These are phyloP conservation scores for Cathartes aura DNA, from an alignment of 2,113 vertebrate species.

Conservation along the genomic window DNA sequence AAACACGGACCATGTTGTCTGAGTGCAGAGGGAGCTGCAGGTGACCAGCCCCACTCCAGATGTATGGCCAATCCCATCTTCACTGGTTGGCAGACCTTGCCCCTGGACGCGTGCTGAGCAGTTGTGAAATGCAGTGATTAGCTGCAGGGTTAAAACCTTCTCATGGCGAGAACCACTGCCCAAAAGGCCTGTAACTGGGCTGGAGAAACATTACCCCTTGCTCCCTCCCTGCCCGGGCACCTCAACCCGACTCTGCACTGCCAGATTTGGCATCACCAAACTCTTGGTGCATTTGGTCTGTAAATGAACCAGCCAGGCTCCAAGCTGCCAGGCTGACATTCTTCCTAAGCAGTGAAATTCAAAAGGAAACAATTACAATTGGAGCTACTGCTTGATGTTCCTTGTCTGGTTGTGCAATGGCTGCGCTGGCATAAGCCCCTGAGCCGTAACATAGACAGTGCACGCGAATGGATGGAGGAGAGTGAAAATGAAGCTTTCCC, in stretches of 20 bases:
- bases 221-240: background rate
- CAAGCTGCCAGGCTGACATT: rapidly evolving
- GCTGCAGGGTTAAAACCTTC: background rate
- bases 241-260: background rate
- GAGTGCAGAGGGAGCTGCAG: background rate
- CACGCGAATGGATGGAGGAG: rapidly evolving
- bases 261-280: background rate
- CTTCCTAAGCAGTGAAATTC: background rate
- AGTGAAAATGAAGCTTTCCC: background rate
- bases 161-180: background rate
- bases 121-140: background rate
- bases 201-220: background rate
- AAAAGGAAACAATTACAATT: background rate
- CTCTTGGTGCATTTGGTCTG: background rate
- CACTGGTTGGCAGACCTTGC: background rate
- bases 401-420: background rate
- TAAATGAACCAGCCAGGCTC: background rate
- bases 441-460: background rate
- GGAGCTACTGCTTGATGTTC: background rate
- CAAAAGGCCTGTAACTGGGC: background rate
- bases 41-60: background rate
- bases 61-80: background rate
- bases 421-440: background rate
- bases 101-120: background rate
- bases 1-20: background rate